phyloP scores from a whole-genome alignment of 2,797 vertebrate species.

The Bradypodion ventrale region DNA sequence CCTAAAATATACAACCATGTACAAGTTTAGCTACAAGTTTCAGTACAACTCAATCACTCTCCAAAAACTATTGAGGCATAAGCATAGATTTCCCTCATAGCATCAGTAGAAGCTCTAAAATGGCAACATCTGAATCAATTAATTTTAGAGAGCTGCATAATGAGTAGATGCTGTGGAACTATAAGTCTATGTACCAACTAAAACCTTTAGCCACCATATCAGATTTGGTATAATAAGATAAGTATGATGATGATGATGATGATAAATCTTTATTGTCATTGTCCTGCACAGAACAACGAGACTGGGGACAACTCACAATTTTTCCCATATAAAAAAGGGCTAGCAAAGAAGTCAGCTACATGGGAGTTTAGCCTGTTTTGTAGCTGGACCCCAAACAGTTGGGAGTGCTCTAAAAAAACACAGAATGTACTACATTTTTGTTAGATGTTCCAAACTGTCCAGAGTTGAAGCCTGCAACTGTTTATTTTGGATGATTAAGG shows the following conservation, averaged over 20 bases:
- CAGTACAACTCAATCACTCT: background rate
- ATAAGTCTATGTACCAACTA: background rate
- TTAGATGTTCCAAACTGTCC: no score
- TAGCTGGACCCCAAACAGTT: no score
- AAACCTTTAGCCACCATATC: background rate
- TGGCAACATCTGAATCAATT: background rate
- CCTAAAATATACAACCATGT: constrained; percentile 44
- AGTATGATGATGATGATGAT: no score
- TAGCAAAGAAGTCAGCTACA: no score
- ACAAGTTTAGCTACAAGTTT: constrained; percentile 27
- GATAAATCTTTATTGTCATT: no score
- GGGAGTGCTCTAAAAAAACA: no score
- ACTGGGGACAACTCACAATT: background rate
- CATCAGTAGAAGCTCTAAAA: background rate
- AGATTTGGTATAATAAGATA: background rate
- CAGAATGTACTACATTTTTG: no score
- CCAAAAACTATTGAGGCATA: background rate
- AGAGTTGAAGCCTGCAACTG: no score
- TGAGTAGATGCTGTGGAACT: background rate
- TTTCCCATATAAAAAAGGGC: background rate
- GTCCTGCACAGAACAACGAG: no score
- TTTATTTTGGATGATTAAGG: no score
- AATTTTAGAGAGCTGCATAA: background rate
- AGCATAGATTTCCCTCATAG: background rate
- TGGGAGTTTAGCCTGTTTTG: no score